Evolutionary conservation across 1,140 invertebrate species (phyloP).

Genomic region (Hypsibius dujardini): DNA sequence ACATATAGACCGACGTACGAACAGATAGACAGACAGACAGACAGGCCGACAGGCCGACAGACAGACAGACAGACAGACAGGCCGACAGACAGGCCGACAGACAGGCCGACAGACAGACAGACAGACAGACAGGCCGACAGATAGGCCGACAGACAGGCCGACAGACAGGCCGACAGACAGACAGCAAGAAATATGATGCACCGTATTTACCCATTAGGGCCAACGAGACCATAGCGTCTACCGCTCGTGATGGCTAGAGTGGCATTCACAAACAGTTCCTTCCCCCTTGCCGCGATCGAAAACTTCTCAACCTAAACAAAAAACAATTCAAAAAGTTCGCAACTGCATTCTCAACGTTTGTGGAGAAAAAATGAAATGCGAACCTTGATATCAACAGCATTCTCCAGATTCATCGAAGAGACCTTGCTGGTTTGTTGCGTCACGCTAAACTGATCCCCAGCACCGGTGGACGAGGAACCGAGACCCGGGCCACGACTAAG

Average conservation of each 20-base stretch:
- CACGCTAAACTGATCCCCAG: constrained; percentile 85
- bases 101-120: too few relatives aligned
- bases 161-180: constrained; percentile 18
- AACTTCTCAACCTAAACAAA: constrained; percentile 63
- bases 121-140: too few relatives aligned
- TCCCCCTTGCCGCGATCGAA: constrained; percentile 88
- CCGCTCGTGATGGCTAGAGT: constrained; percentile 79
- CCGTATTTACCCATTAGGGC: constrained; percentile 70
- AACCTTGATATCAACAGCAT: constrained; percentile 92
- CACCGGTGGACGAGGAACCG: constrained; percentile 45
- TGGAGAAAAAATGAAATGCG: constrained; percentile 13
- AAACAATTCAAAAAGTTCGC: background rate
- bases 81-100: too few relatives aligned
- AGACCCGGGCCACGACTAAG: constrained; percentile 52
- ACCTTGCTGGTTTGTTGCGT: constrained; percentile 73
- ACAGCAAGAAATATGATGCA: background rate
- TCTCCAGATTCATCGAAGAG: constrained; percentile 66
- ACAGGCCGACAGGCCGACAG: too few relatives aligned
- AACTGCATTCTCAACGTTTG: constrained; percentile 4
- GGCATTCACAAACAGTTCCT: constrained; percentile 93
- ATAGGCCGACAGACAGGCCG: too few relatives aligned
- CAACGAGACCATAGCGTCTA: constrained; percentile 86
- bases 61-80: too few relatives aligned
- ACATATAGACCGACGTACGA: too few relatives aligned
- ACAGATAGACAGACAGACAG: too few relatives aligned